These are phyloP conservation scores for Boulengeromyrus knoepffleri DNA, from an alignment of 2,113 vertebrate genomes.

Conservation along the genomic window DNA sequence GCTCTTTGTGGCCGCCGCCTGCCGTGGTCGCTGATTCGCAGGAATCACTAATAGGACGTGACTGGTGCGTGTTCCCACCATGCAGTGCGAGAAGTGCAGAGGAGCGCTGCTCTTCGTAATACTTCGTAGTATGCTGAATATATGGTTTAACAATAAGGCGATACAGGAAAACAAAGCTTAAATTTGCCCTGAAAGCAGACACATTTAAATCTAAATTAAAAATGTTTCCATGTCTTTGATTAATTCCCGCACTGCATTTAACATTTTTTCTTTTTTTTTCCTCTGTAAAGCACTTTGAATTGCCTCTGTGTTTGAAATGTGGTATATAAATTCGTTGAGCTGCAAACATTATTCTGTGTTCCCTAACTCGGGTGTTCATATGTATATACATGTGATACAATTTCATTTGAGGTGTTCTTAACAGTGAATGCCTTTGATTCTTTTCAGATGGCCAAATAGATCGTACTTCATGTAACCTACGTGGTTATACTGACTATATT, in stretches of 20 bases:
- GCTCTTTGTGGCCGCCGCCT: not conserved
- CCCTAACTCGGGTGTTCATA: not conserved
- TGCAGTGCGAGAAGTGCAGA: not conserved
- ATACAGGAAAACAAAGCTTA: not conserved
- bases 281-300: not conserved
- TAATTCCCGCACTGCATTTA: not conserved
- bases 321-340: not conserved
- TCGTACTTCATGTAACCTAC: not conserved
- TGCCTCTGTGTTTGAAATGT: not conserved
- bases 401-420: not conserved
- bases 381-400: not conserved
- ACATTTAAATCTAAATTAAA: not conserved
- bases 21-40: not conserved
- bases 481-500: too few relatives aligned
- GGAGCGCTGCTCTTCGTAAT: not conserved
- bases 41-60: not conserved
- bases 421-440: not conserved
- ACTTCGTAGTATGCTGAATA: not conserved
- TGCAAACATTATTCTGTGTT: not conserved
- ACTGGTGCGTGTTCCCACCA: not conserved
- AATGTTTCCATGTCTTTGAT: not conserved
- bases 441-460: not conserved
- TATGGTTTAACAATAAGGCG: not conserved
- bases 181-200: not conserved
- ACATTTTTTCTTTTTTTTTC: not conserved